Base-by-base conservation (phyloP, 2,797 vertebrate species). In the Amazona finschi region DNA sequence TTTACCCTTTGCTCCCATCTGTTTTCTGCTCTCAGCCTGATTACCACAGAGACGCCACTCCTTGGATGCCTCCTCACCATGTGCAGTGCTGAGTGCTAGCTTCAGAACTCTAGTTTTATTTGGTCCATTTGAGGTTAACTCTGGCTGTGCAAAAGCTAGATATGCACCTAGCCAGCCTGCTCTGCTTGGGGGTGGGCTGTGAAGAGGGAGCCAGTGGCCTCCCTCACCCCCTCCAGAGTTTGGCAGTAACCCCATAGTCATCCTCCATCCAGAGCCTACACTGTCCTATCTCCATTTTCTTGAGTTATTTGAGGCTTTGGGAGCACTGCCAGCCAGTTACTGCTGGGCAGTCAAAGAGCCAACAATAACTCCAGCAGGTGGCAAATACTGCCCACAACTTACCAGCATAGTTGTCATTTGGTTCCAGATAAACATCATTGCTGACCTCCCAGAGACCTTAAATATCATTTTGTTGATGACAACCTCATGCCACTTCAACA, bases 381-480 rank as follows among this genome's bases (percentile, higher is more conserved):
- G 21, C 28, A 82, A 85, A 85, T 52, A 28, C 27, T 62, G 30
- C 13, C 50, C 1, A 1, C 50, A 52, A 19, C 27, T 62, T 78
- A 31, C 12, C 33, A 76, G 36, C 16, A 30, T 12, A 49, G 16
- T 25, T 73, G 28, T 31, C 8, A 10, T 11, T 43, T 83, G 22
- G 33, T 67, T 61, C 44, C 43, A 58, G 18, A 19, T 65, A 39
- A 71, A 66, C 6, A 49, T 18, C 9, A 22, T 5, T 30, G 11
- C 20, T 87, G 60, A 70, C 36, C 15, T 77, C 38, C n/a, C 24
- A 85, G 41, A 67, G 20, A 16, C 18, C 73, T 74, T 52, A 91
- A 44, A 11, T 25, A 14, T 3, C 43, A 28, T 12, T 36, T 1
- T 0, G 25, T 8, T 15, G 39, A 77, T 3, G 12, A 31, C 16